These are phyloP conservation scores for Galeopsomyia nigrocyanea DNA, from an alignment of 2,888 invertebrate genomes.

Conservation along the genomic window DNA sequence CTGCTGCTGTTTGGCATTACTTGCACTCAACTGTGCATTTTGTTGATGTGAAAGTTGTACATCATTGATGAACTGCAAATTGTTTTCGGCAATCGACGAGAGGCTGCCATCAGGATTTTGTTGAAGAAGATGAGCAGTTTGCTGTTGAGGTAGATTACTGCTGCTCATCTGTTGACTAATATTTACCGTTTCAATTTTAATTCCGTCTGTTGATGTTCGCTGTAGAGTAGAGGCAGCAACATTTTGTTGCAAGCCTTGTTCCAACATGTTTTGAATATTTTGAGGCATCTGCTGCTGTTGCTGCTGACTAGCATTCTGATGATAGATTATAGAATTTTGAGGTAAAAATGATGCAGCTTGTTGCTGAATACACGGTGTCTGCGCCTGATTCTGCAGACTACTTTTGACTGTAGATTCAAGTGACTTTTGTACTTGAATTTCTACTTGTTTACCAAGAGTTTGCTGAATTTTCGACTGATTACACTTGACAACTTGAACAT, in stretches of 20 bases:
- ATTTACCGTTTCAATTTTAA: slow-evolving; percentile 52
- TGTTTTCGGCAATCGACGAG: slow-evolving; percentile 56
- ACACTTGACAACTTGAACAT: slow-evolving; percentile 51
- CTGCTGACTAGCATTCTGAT: slow-evolving; percentile 61
- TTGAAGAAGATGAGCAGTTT: slow-evolving; percentile 60
- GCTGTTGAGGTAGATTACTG: slow-evolving; percentile 58
- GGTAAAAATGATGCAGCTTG: slow-evolving; percentile 51
- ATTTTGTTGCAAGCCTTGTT: slow-evolving; percentile 62
- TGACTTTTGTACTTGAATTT: slow-evolving; percentile 48
- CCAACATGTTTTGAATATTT: slow-evolving; percentile 64
- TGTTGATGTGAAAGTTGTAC: slow-evolving; percentile 55
- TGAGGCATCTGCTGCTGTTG: slow-evolving; percentile 59
- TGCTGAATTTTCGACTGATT: slow-evolving; percentile 50
- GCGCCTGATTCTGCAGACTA: slow-evolving; percentile 54
- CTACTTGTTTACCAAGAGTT: slow-evolving; percentile 49
- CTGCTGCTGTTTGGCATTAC: slow-evolving; percentile 34
- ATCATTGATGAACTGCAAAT: slow-evolving; percentile 57
- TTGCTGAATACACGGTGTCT: slow-evolving; percentile 55
- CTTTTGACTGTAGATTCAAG: slow-evolving; percentile 56
- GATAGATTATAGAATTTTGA: slow-evolving; percentile 58
- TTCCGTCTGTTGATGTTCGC: slow-evolving; percentile 46
- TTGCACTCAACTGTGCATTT: slow-evolving; percentile 45
- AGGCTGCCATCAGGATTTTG: slow-evolving; percentile 56
- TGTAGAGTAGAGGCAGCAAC: slow-evolving; percentile 46
- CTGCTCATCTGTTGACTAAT: slow-evolving; percentile 56